A percentile compares a stretch with the other conserved stretches of the same genome.
Evolutionary conservation across 2,797 vertebrate genomes (phyloP).

Genomic region (Falco novaeseelandiae): DNA sequence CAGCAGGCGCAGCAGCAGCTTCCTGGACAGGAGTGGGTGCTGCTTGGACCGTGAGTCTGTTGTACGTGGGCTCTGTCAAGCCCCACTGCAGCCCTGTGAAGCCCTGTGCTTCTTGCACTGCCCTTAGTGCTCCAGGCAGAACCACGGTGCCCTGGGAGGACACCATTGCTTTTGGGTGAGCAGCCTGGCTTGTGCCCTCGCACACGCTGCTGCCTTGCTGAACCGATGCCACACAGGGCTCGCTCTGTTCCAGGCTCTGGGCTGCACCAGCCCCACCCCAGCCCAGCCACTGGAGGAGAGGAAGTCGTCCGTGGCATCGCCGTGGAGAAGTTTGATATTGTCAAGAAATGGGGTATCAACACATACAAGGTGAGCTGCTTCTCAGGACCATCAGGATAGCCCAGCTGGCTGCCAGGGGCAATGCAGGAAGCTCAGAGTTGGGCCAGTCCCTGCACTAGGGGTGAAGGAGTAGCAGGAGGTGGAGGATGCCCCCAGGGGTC

Average conservation of each 20-base stretch:
- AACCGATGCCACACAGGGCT: background rate
- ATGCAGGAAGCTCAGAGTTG: background rate
- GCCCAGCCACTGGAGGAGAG: slow-evolving; percentile 78
- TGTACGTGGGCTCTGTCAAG: too few relatives aligned
- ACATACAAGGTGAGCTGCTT: slow-evolving; percentile 89
- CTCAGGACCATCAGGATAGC: background rate
- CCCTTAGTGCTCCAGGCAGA: background rate
- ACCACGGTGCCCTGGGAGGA: fast-evolving
- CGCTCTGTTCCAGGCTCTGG: slow-evolving; percentile 78
- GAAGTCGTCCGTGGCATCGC: slow-evolving; percentile 91
- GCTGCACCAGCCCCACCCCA: slow-evolving; percentile 80
- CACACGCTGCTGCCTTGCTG: background rate
- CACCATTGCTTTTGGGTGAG: background rate
- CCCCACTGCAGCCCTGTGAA: fast-evolving
- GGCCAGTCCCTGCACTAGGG: too few relatives aligned
- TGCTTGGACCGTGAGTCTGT: fast-evolving
- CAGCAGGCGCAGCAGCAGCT: background rate
- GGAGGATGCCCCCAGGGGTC: too few relatives aligned
- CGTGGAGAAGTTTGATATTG: slow-evolving; percentile 93
- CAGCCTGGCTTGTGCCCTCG: background rate
- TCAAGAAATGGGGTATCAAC: slow-evolving; percentile 98
- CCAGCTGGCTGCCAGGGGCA: fast-evolving
- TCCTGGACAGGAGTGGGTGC: background rate
- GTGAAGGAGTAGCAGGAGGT: background rate
- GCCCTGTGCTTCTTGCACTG: fast-evolving